These are phyloP conservation scores for Trachelus troglodyta DNA, from an alignment of 2,888 invertebrate species.

Conservation along the genomic window DNA sequence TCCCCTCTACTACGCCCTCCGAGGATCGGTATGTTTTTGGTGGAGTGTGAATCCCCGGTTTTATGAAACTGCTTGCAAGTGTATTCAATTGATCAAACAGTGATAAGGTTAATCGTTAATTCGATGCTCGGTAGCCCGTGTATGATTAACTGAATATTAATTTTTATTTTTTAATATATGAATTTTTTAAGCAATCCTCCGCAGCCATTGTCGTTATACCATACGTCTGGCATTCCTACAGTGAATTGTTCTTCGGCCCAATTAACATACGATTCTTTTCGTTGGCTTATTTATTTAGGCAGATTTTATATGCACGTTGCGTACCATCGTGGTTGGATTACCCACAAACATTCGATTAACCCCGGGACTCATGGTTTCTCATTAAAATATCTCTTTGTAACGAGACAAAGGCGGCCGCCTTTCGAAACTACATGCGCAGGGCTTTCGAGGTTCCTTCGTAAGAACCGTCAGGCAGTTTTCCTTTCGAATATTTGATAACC, in stretches of 20 bases:
- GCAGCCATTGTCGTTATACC: neutral
- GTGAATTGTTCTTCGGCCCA: neutral
- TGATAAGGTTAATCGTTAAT: neutral
- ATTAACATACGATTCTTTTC: neutral
- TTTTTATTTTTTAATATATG: neutral
- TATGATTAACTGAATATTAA: neutral
- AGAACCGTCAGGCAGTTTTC: neutral
- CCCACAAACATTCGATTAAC: slow-evolving; percentile 47
- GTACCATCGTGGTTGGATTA: slow-evolving; percentile 21
- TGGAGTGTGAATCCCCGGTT: neutral
- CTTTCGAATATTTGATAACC: neutral
- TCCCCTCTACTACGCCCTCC: too few relatives aligned
- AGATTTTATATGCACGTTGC: slow-evolving; percentile 10
- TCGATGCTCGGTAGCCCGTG: neutral
- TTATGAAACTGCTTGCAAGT: neutral
- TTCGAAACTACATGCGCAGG: slow-evolving; percentile 12
- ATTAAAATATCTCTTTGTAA: slow-evolving; percentile 38
- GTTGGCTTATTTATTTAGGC: neutral
- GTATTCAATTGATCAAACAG: neutral
- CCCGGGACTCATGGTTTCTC: slow-evolving; percentile 25
- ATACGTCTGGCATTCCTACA: neutral
- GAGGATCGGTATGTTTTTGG: neutral
- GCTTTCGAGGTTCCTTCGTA: neutral
- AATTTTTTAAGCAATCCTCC: neutral
- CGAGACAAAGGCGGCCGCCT: slow-evolving; percentile 36